Base-by-base conservation (phyloP, 2,888 invertebrate genomes). In the Acheta domesticus region DNA sequence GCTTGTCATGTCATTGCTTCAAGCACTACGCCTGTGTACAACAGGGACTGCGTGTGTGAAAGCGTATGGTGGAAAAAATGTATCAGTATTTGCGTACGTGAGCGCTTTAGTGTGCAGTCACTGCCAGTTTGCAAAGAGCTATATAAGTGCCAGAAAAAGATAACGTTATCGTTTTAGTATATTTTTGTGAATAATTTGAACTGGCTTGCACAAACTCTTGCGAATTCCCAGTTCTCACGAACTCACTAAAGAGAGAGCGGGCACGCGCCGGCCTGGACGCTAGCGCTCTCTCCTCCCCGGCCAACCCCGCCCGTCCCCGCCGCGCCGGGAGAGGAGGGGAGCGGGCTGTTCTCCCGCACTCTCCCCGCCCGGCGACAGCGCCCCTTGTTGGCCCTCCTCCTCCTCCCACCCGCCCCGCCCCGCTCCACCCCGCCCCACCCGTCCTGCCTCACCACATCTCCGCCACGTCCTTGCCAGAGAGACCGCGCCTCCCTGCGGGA, bases 21-120 rank as follows among this genome's bases (percentile, higher is more conserved):
- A 8, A 36, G 36, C 36, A 36, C 36, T 36, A 5, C 36, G 36
- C 36, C 36, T 36, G 36, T 36, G 36, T 36, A 36, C 36, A 36
- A 8, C 36, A 36, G 36, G 36, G 36, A 36, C 36, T 36, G 62
- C 62, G 62, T 62, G 62, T n/a, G 62, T 62, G 62, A n/a, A n/a
- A 62, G n/a, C 16, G n/a, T 19, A 62, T 62, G 14, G 62, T 62
- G 62, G n/a, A 62, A 62, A 2, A 62, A n/a, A 62, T 62, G 62
- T 62, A 62, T 62, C 62, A 62, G 62, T 62, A 62, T 62, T 62
- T 62, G n/a, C n/a, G 62, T n/a, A 62, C 62, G 62, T 62, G 62
- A 19, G 62, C 62, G 62, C 62, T 14, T 62, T 62, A 19, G 62
- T 62, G n/a, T 62, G 62, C n/a, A 62, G 62, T 62, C n/a, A 19